phyloP scores from a whole-genome alignment of 2,113 vertebrate species.

The Ursus arctos region DNA sequence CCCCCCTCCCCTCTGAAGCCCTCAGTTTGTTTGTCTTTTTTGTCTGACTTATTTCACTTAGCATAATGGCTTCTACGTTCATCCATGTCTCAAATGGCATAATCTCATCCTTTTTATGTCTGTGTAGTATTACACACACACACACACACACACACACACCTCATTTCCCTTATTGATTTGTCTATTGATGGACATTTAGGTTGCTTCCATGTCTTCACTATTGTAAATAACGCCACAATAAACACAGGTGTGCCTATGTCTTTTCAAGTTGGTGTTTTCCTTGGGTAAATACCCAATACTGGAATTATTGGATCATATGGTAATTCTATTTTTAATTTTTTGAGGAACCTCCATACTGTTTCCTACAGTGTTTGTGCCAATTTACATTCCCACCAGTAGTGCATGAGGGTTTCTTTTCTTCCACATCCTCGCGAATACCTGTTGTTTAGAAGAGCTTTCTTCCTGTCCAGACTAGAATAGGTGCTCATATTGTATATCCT shows the following conservation, averaged over 20 bases:
- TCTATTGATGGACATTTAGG: not conserved
- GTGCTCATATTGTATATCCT: not conserved
- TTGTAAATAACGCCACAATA: not conserved
- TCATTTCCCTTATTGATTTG: not conserved
- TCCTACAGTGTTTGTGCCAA: not conserved
- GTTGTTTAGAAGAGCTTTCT: not conserved
- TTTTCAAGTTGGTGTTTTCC: not conserved
- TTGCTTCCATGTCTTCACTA: not conserved
- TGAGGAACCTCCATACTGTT: not conserved
- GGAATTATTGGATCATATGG: not conserved
- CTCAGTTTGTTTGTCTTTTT: not conserved
- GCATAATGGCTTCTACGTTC: not conserved
- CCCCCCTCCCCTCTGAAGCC: no score
- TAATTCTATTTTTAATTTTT: not conserved
- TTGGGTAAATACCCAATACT: not conserved
- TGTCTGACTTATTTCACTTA: not conserved
- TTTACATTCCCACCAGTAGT: not conserved
- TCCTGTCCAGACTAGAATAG: not conserved
- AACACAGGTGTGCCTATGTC: not conserved
- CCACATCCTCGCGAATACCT: not conserved
- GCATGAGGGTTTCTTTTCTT: not conserved
- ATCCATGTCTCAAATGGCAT: not conserved
- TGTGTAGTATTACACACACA: not conserved
- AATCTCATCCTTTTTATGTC: not conserved
- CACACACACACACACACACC: no score